A percentile compares a stretch with the other conserved stretches of the same genome.
Evolutionary conservation across 2,113 vertebrate species (phyloP).

Genomic region (Egretta garzetta): DNA sequence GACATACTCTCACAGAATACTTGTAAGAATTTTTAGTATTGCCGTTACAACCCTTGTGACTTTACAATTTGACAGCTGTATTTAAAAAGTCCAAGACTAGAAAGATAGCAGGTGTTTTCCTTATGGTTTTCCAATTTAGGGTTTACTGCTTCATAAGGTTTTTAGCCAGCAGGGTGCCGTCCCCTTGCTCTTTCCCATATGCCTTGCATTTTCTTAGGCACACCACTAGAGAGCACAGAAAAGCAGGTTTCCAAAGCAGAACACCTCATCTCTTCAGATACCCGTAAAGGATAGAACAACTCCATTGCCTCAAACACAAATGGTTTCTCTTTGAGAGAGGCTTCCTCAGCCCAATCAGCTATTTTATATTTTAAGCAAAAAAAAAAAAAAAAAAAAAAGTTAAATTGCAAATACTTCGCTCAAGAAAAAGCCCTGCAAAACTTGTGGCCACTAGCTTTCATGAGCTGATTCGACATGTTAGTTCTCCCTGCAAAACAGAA

Average conservation of each 20-base stretch:
- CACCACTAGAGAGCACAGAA: slow-evolving; percentile 58
- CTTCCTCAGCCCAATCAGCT: neutral
- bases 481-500: neutral
- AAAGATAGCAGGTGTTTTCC: neutral
- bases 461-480: neutral
- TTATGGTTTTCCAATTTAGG: neutral
- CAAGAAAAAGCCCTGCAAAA: neutral
- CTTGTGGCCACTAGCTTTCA: neutral
- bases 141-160: neutral
- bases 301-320: neutral
- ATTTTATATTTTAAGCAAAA: neutral
- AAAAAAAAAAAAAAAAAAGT: neutral
- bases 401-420: neutral
- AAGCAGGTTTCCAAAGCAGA: slow-evolving; percentile 8
- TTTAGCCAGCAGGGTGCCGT: neutral
- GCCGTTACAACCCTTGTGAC: neutral
- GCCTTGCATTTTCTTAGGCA: slow-evolving; percentile 19
- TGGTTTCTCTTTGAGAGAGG: neutral
- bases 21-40: neutral
- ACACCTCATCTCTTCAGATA: neutral
- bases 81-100: neutral
- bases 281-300: neutral
- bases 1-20: neutral
- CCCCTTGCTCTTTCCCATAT: neutral
- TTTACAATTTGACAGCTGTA: neutral